Evolutionary conservation across 2,888 invertebrate genomes (phyloP), one percentile per base, ranked within the genome.

Genomic region (Epinotia bilunana): DNA sequence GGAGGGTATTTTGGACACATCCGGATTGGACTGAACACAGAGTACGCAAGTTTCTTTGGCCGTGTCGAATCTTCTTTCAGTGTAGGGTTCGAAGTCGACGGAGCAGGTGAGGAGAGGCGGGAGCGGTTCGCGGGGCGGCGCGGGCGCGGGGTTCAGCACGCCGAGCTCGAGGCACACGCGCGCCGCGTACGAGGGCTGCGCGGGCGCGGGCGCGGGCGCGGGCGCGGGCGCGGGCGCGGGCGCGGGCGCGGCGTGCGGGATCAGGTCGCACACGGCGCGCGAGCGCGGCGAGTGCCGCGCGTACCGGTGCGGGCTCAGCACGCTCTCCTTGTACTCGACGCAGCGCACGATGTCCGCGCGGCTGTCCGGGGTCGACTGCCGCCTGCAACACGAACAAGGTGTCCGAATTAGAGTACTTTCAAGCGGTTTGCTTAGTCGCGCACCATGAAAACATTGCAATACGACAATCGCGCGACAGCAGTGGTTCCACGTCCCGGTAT

Each of bases 101-200:
- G 91, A 88, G 80, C 88, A 91, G 4, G 89, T 86, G 20, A 90
- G 86, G 43, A 87, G 86, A 3, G 90, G 88, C 1, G 85, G 80
- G 58, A 84, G 82, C 7, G 83, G 79, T 74, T 86, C 79, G 67
- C 55, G 2, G 77, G 80, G 13, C 83, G 82, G 1, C 86, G 86
- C 0, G 84, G 83, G 72, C 87, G 79, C 2, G 65, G 86, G 83
- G 80, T 86, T 85, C 6, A 88, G 80, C 3, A 89, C 88, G 1
- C 95, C 95, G 6, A 95, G 86, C 80, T 95, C 95, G 18, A 95
- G 93, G 81, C 95, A 95, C 4, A 95, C 95, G 43, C 94, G 88
- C 0, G 95, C 94, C 82, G 86, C 85, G 82, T 90, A 90, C 68
- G 89, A 87, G 3, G 86, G 85, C 68, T 86, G 87, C 16, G 75